Evolutionary conservation across 2,797 vertebrate genomes (phyloP).

Genomic region (Selene dorsalis): DNA sequence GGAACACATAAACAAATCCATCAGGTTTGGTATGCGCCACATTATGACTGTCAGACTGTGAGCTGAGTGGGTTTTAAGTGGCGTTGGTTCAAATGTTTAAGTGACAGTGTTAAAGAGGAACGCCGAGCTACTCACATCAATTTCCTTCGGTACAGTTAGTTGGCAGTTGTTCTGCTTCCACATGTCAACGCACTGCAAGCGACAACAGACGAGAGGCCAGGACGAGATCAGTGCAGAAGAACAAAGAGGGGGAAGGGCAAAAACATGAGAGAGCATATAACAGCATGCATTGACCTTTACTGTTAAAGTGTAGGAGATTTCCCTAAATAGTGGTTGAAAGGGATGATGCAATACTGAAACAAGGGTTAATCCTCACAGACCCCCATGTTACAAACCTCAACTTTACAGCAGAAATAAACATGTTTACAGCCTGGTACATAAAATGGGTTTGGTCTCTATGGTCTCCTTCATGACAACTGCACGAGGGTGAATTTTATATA

Average conservation of each 20-base stretch:
- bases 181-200: conserved; percentile 93
- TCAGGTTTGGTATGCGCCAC: background rate
- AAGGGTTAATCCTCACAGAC: too few relatives aligned
- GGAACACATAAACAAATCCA: conserved; percentile 61
- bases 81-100: conserved; percentile 32
- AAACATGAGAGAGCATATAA: conserved; percentile 17
- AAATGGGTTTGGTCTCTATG: too few relatives aligned
- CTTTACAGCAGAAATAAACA: too few relatives aligned
- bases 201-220: conserved; percentile 34
- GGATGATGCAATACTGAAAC: background rate
- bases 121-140: conserved; percentile 90
- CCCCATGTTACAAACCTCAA: too few relatives aligned
- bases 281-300: too few relatives aligned
- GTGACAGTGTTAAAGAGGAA: conserved; percentile 15
- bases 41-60: conserved; percentile 8
- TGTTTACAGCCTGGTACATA: too few relatives aligned
- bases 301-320: background rate
- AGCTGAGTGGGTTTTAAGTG: conserved; percentile 23
- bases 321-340: background rate
- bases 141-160: conserved; percentile 92
- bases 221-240: conserved; percentile 19
- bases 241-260: conserved; percentile 31
- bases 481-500: too few relatives aligned
- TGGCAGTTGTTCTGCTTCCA: conserved; percentile 96
- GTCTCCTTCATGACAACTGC: too few relatives aligned